phyloP scores from a whole-genome alignment of 2,888 invertebrate genomes.

The Conchocele bisecta region DNA sequence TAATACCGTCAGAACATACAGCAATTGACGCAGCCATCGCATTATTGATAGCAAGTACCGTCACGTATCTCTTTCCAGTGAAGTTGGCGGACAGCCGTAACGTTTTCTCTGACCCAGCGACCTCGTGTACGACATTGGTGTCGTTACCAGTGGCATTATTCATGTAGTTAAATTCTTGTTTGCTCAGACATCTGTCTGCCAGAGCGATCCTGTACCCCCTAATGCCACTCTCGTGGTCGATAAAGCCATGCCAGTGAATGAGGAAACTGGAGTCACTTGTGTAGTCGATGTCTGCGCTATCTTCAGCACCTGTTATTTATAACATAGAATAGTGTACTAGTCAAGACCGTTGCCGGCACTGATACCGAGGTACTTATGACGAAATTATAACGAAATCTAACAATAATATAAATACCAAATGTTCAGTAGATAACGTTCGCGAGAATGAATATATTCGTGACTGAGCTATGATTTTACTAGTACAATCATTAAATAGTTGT shows the following conservation, averaged over 20 bases:
- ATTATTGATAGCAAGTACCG: constrained; percentile 67
- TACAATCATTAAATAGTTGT: too few relatives aligned
- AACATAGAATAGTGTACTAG: too few relatives aligned
- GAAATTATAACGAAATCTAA: too few relatives aligned
- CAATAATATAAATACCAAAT: too few relatives aligned
- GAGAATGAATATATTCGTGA: too few relatives aligned
- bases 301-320: constrained; percentile 35
- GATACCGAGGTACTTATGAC: too few relatives aligned
- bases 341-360: too few relatives aligned
- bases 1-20: constrained; percentile 70
- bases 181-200: constrained; percentile 40
- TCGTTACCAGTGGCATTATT: neutral
- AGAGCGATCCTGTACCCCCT: constrained; percentile 53
- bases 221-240: constrained; percentile 69
- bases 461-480: too few relatives aligned
- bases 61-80: constrained; percentile 27
- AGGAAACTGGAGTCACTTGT: constrained; percentile 40
- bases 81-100: constrained; percentile 23
- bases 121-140: neutral
- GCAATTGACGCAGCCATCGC: constrained; percentile 64
- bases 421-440: too few relatives aligned
- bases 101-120: constrained; percentile 9
- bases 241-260: constrained; percentile 63
- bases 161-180: constrained; percentile 6
- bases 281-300: constrained; percentile 62